Conservation (phyloP, 2,888 invertebrate species). For the Cyclophora albipunctata region DNA sequence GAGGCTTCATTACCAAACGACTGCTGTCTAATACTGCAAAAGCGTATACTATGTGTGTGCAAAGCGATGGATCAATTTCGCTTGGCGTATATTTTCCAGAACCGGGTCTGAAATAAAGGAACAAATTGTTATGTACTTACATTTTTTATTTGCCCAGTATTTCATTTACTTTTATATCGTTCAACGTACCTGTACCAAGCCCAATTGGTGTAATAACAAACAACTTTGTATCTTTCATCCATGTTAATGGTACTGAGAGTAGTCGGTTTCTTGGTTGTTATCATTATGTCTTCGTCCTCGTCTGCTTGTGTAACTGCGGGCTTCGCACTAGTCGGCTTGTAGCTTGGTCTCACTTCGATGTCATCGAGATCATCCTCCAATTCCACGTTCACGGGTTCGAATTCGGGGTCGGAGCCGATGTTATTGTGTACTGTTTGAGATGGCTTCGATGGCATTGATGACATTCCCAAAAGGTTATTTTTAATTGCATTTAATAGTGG, state of each 20-base stretch:
- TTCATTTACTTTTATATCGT: neutral
- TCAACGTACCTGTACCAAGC: conserved; percentile 84
- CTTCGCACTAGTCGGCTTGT: conserved; percentile 16
- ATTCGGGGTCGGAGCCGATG: conserved; percentile 30
- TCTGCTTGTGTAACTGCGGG: conserved; percentile 14
- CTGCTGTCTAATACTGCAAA: conserved; percentile 90
- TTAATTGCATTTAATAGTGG: conserved; percentile 87
- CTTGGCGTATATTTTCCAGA: conserved; percentile 87
- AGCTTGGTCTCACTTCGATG: conserved; percentile 52
- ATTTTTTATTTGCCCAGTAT: neutral
- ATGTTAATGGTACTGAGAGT: conserved; percentile 24
- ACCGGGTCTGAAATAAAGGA: conserved; percentile 75
- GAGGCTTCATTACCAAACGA: conserved; percentile 84
- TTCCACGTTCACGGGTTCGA: conserved; percentile 29
- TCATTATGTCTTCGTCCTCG: conserved; percentile 26
- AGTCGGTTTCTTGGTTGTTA: conserved; percentile 38
- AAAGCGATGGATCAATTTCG: conserved; percentile 88
- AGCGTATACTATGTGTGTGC: conserved; percentile 94
- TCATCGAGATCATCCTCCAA: conserved; percentile 55
- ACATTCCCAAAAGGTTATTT: conserved; percentile 76
- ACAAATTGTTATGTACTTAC: neutral
- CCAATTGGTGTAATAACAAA: conserved; percentile 96
- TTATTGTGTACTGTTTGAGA: no score
- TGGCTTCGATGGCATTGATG: conserved; percentile 13
- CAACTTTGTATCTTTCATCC: conserved; percentile 80